Conservation (phyloP, 2,113 vertebrate genomes). For the Ammospiza nelsoni region DNA sequence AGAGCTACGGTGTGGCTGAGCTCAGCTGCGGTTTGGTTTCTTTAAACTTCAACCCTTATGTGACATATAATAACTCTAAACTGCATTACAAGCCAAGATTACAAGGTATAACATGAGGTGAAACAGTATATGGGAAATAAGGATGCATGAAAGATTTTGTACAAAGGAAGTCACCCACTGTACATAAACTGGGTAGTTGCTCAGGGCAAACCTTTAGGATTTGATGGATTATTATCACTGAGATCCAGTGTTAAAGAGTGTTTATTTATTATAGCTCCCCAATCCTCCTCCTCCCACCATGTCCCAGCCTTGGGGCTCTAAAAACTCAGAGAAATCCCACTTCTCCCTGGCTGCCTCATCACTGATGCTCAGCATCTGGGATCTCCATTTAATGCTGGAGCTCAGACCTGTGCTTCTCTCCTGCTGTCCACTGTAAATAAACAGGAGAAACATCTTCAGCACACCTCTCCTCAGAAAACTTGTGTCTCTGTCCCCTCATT, state of each 20-base stretch:
- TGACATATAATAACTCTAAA: constrained; percentile 18
- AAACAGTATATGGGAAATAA: constrained; percentile 45
- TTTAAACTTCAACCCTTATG: background rate
- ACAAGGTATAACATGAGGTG: constrained; percentile 18
- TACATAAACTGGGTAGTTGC: background rate
- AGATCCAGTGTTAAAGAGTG: background rate
- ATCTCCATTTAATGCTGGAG: background rate
- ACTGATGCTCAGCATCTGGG: fast-evolving
- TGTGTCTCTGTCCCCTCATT: fast-evolving
- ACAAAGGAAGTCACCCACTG: constrained; percentile 33
- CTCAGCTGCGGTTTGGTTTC: background rate
- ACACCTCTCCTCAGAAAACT: background rate
- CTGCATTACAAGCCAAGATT: background rate
- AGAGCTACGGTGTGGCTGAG: fast-evolving
- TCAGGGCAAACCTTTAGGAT: constrained; percentile 28
- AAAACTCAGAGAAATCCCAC: background rate
- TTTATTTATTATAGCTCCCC: constrained; percentile 32
- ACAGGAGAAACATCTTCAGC: background rate
- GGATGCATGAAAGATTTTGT: constrained; percentile 22
- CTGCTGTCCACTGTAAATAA: background rate
- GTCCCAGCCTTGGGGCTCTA: background rate
- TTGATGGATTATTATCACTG: constrained; percentile 38
- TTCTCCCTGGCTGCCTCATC: background rate
- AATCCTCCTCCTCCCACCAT: background rate
- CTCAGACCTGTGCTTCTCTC: background rate